phyloP scores from a whole-genome alignment of 1,140 invertebrate species.

The Oedothorax gibbosus region DNA sequence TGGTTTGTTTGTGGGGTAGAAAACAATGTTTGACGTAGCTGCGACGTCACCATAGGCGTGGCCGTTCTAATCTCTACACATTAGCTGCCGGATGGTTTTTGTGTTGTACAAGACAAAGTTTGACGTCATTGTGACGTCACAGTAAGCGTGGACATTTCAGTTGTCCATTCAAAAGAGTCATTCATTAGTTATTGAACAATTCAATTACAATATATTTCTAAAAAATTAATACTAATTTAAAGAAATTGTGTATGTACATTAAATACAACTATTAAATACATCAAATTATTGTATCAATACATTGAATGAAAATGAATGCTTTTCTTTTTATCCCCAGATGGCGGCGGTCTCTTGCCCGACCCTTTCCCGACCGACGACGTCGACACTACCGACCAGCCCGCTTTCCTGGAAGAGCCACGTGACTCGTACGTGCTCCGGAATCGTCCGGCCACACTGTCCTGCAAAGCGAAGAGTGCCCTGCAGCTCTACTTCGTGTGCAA shows the following conservation, averaged over 20 bases:
- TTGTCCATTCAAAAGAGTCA: no score
- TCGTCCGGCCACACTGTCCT: constrained; percentile 85
- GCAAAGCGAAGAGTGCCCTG: constrained; percentile 86
- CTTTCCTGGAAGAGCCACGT: constrained; percentile 86
- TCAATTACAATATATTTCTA: not conserved
- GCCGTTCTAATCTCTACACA: no score
- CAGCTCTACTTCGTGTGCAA: constrained; percentile 69
- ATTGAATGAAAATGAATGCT: not conserved
- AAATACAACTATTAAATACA: not conserved
- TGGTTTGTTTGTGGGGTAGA: no score
- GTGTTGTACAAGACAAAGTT: no score
- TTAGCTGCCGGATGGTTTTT: no score
- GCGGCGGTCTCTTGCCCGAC: constrained; percentile 51
- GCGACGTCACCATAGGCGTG: no score
- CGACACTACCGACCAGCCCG: constrained; percentile 73
- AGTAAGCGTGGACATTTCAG: no score
- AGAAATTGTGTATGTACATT: no score
- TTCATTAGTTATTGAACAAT: no score
- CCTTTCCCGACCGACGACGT: constrained; percentile 60
- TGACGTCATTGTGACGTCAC: no score
- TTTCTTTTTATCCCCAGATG: constrained; percentile 7
- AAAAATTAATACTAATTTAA: not conserved
- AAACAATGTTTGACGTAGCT: no score
- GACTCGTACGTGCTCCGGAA: constrained; percentile 89
- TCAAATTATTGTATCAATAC: not conserved